phyloP scores from a whole-genome alignment of 2,888 invertebrate species.

The Synergus gifuensis region DNA sequence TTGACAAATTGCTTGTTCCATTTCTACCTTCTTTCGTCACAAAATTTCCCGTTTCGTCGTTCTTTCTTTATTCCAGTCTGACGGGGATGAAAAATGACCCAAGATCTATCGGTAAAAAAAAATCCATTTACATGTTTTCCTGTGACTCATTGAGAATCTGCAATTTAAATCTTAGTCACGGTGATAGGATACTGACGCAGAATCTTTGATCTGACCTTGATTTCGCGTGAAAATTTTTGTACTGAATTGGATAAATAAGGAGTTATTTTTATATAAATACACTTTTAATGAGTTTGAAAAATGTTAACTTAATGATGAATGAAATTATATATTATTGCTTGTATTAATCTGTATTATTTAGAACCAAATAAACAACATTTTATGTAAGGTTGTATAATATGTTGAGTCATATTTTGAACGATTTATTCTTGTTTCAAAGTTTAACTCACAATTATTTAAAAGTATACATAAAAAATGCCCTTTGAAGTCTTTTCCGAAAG shows the following conservation, averaged over 20 bases:
- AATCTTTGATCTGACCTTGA: neutral
- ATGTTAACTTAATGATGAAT: neutral
- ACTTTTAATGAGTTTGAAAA: neutral
- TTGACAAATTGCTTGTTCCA: slow-evolving; percentile 6
- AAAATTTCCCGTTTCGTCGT: neutral
- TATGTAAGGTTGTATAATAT: too few relatives aligned
- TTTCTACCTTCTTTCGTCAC: neutral
- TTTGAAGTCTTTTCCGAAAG: too few relatives aligned
- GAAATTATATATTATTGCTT: too few relatives aligned
- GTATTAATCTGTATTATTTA: too few relatives aligned
- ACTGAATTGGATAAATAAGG: neutral
- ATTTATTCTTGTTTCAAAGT: too few relatives aligned
- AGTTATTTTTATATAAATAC: neutral
- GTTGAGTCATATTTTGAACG: too few relatives aligned
- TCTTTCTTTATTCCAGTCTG: neutral
- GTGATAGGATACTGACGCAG: neutral
- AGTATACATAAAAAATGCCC: too few relatives aligned
- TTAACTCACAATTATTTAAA: too few relatives aligned
- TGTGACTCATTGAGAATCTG: slow-evolving; percentile 21
- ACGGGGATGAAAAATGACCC: neutral
- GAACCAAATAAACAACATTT: neutral
- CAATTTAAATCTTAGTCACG: neutral
- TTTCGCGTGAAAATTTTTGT: neutral
- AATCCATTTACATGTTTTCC: slow-evolving; percentile 38
- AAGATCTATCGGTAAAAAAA: neutral